Conservation (phyloP, 2,888 invertebrate species). For the Phlogophora meticulosa region DNA sequence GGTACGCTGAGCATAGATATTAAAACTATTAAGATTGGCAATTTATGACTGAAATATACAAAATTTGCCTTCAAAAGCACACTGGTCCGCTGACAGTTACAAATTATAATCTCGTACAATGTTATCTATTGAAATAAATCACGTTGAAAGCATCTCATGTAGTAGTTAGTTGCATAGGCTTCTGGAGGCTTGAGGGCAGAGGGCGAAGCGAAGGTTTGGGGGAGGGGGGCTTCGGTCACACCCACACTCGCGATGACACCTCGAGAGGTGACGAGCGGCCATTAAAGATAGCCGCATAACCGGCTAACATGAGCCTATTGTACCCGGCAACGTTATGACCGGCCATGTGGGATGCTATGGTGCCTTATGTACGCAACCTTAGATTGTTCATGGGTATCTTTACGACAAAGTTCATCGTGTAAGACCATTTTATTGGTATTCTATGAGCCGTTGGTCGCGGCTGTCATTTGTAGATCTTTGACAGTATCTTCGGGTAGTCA, state of each 20-base stretch:
- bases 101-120: conserved; percentile 33
- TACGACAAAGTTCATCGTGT: conserved; percentile 13
- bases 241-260: conserved; percentile 75
- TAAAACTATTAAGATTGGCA: conserved; percentile 8
- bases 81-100: conserved; percentile 14
- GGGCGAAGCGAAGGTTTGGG: conserved; percentile 54
- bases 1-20: not conserved
- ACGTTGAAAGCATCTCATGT: conserved; percentile 34
- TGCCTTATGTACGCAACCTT: conserved; percentile 12
- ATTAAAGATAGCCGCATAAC: conserved; percentile 62
- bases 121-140: conserved; percentile 44
- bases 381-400: conserved; percentile 31
- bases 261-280: conserved; percentile 58
- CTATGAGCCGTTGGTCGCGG: no score
- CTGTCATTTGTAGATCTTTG: no score
- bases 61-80: conserved; percentile 15
- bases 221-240: conserved; percentile 69
- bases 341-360: conserved; percentile 30
- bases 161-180: conserved; percentile 47
- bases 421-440: conserved; percentile 11
- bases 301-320: conserved; percentile 47
- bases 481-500: no score
- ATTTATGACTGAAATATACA: conserved; percentile 10
- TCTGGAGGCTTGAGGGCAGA: conserved; percentile 53
- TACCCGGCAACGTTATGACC: conserved; percentile 51